phyloP scores from a whole-genome alignment of 2,113 vertebrate species.

The Aspiorhynchus laticeps region DNA sequence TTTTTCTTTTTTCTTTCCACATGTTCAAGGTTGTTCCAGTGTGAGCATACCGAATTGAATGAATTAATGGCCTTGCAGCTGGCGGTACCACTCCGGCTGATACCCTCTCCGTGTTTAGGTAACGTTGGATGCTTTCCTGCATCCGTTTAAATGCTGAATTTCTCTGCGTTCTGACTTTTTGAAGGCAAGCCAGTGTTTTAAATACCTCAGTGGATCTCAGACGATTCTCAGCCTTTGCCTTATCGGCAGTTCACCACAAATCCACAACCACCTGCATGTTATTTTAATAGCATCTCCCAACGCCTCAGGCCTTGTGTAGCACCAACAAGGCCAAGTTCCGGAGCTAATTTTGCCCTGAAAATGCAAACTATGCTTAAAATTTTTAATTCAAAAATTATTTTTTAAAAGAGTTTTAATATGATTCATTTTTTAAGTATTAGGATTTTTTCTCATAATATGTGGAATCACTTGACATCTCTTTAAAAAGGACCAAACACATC shows the following conservation, averaged over 20 bases:
- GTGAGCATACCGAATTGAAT: conserved; percentile 75
- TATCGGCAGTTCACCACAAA: conserved; percentile 53
- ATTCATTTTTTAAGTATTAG: background rate
- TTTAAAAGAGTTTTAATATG: background rate
- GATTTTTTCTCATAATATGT: background rate
- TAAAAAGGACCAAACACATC: background rate
- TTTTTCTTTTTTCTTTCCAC: conserved; percentile 70
- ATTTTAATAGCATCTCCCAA: conserved; percentile 54
- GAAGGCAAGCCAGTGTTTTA: conserved; percentile 60
- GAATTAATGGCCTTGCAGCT: conserved; percentile 89
- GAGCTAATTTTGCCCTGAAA: conserved; percentile 10
- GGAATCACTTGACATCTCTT: background rate
- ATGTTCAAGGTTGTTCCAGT: conserved; percentile 78
- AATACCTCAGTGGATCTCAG: conserved; percentile 53
- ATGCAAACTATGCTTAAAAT: background rate
- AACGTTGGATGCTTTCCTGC: conserved; percentile 76
- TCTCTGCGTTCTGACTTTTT: conserved; percentile 46
- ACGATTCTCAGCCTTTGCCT: conserved; percentile 48
- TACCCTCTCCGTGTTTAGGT: conserved; percentile 72
- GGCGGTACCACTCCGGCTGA: conserved; percentile 87
- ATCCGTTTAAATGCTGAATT: conserved; percentile 52
- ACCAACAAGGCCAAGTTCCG: conserved; percentile 35
- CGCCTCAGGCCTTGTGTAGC: conserved; percentile 21
- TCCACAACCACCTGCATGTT: conserved; percentile 54
- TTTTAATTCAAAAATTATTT: too few relatives aligned